A percentile compares a stretch with the other conserved stretches of the same genome.
Conservation (phyloP, 2,113 vertebrate genomes). For the Protobothrops flavoviridis region DNA sequence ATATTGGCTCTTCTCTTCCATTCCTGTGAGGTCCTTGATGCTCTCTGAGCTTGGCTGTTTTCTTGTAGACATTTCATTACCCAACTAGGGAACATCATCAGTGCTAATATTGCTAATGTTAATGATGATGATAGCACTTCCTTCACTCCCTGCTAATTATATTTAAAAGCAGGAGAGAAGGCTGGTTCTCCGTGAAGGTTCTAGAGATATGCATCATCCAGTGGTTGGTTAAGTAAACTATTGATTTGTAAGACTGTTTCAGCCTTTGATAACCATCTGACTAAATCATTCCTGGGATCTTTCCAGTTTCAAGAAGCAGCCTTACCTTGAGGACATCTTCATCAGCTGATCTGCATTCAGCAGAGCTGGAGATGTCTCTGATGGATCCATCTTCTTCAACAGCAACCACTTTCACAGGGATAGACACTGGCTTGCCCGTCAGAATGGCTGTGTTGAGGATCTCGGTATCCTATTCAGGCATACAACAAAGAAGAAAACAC, state of each 20-base stretch:
- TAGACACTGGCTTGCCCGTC: constrained; percentile 64
- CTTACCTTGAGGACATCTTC: constrained; percentile 76
- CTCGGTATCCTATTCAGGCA: constrained; percentile 67
- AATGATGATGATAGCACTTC: neutral
- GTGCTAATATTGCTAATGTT: neutral
- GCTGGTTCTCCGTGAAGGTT: neutral
- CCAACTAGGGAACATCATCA: neutral
- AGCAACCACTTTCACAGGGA: constrained; percentile 72
- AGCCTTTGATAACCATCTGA: neutral
- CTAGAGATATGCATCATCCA: neutral
- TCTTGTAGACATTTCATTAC: neutral
- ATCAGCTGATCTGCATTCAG: constrained; percentile 72
- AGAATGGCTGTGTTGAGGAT: constrained; percentile 76
- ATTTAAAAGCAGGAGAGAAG: neutral
- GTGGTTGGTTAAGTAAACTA: neutral
- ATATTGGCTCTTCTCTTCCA: neutral
- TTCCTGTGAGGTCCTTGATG: neutral
- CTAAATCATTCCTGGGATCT: neutral
- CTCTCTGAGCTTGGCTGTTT: neutral
- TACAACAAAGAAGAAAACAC: neutral
- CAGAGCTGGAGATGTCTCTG: constrained; percentile 62
- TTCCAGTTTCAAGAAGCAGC: rapidly evolving
- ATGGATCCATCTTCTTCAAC: constrained; percentile 73
- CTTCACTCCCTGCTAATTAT: neutral
- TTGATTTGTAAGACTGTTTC: neutral